Percentiles rank a stretch among this genome's conserved stretches.
These are phyloP conservation scores for Morus bassanus DNA, from an alignment of 2,797 vertebrate genomes.

Conservation along the genomic window DNA sequence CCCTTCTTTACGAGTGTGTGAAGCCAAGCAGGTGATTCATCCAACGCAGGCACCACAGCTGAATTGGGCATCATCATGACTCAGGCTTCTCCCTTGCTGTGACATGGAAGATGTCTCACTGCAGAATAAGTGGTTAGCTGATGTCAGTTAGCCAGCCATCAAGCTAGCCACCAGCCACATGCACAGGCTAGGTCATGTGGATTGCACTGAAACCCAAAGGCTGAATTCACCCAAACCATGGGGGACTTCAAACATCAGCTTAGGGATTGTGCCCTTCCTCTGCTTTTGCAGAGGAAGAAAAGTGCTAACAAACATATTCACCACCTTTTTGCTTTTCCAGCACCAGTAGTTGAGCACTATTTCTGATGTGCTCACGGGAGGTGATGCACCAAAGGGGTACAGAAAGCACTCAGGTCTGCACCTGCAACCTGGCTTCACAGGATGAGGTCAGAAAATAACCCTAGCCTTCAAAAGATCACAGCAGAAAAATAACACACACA, in stretches of 20 bases:
- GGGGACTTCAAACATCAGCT: background rate
- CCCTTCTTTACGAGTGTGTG: background rate
- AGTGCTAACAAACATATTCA: background rate
- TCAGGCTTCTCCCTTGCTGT: background rate
- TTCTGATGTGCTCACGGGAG: background rate
- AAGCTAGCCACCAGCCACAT: background rate
- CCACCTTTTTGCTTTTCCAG: background rate
- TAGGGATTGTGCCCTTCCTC: background rate
- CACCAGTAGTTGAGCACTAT: background rate
- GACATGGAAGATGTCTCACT: background rate
- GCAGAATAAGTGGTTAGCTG: background rate
- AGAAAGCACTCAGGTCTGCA: background rate
- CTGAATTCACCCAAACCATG: background rate
- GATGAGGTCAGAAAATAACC: background rate
- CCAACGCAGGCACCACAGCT: background rate
- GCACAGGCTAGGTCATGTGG: rapidly evolving
- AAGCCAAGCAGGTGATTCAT: background rate
- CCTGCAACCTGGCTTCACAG: background rate
- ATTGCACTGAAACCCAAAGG: background rate
- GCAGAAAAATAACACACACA: background rate
- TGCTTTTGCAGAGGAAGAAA: background rate
- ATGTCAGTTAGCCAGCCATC: background rate
- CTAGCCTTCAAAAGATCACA: too few species aligned
- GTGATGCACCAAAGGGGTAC: background rate
- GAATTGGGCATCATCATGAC: background rate